These are phyloP conservation scores for Petrolisthes manimaculis DNA, from an alignment of 2,888 invertebrate genomes.

Conservation along the genomic window DNA sequence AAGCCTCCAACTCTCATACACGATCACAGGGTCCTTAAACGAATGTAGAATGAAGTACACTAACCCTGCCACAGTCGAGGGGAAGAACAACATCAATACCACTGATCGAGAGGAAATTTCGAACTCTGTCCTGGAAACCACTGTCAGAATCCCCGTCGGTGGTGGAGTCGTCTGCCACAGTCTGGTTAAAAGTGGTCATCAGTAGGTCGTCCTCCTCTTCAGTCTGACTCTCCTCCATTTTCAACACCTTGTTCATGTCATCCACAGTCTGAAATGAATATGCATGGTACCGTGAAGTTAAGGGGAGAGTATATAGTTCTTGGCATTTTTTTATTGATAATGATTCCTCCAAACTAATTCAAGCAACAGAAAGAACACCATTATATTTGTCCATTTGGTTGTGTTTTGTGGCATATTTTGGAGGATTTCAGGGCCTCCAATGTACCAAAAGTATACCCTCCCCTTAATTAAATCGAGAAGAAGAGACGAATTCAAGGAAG, in stretches of 20 bases:
- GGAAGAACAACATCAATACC: conserved; percentile 39
- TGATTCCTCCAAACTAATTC: too few species aligned
- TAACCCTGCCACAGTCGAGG: conserved; percentile 47
- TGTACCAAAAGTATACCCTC: too few species aligned
- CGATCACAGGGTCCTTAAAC: too few species aligned
- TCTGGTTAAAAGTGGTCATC: conserved; percentile 6
- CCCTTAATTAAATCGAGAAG: background rate
- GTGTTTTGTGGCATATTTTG: too few species aligned
- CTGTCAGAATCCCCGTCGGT: conserved; percentile 8
- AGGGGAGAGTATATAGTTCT: too few species aligned
- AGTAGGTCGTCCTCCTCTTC: background rate
- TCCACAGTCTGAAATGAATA: conserved; percentile 26
- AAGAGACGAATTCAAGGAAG: background rate
- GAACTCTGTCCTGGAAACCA: conserved; percentile 14
- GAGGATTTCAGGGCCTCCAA: too few species aligned
- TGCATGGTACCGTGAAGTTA: background rate
- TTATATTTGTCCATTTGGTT: too few species aligned
- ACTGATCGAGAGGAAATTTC: conserved; percentile 36
- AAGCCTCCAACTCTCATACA: too few species aligned
- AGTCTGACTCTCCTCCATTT: background rate
- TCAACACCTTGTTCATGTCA: conserved; percentile 36
- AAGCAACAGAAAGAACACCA: too few species aligned
- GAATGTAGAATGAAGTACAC: background rate
- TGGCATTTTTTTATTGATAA: background rate
- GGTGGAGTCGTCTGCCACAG: conserved; percentile 4